A percentile compares a stretch with the other conserved stretches of the same genome.
Evolutionary conservation across 2,113 vertebrate genomes (phyloP).

Genomic region (Pachyramphus minor): DNA sequence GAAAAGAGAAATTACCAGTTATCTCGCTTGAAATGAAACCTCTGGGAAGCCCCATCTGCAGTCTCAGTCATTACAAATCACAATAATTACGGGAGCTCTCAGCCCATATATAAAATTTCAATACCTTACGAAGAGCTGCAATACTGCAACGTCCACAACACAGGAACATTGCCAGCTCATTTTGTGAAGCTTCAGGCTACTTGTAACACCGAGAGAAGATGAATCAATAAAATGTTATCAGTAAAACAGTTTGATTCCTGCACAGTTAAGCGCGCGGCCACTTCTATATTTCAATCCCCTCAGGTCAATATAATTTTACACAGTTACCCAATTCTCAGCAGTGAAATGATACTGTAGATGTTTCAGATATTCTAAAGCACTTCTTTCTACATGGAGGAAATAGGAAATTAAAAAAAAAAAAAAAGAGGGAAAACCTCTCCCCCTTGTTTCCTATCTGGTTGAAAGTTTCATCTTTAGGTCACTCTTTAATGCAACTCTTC

Average conservation of each 20-base stretch:
- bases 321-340: slow-evolving; percentile 46
- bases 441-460: background rate
- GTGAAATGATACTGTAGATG: slow-evolving; percentile 16
- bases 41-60: slow-evolving; percentile 62
- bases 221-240: slow-evolving; percentile 66
- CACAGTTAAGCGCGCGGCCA: slow-evolving; percentile 46
- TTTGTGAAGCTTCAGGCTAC: slow-evolving; percentile 39
- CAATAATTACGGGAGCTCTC: slow-evolving; percentile 16
- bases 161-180: slow-evolving; percentile 18
- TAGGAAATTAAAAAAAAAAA: background rate
- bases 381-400: background rate
- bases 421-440: too few species aligned
- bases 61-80: slow-evolving; percentile 32
- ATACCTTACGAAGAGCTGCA: background rate
- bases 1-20: slow-evolving; percentile 48
- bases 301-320: slow-evolving; percentile 59
- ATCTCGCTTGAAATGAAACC: slow-evolving; percentile 59
- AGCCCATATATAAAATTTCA: slow-evolving; percentile 20
- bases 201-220: slow-evolving; percentile 42
- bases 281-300: slow-evolving; percentile 56
- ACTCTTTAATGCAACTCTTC: background rate
- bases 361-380: slow-evolving; percentile 31
- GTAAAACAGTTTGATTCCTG: slow-evolving; percentile 65
- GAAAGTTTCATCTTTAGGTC: background rate
- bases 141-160: background rate